Percentiles rank a stretch among this genome's conserved stretches.
phyloP scores from a whole-genome alignment of 2,888 invertebrate genomes.

The Xanthostigma xanthostigma region DNA sequence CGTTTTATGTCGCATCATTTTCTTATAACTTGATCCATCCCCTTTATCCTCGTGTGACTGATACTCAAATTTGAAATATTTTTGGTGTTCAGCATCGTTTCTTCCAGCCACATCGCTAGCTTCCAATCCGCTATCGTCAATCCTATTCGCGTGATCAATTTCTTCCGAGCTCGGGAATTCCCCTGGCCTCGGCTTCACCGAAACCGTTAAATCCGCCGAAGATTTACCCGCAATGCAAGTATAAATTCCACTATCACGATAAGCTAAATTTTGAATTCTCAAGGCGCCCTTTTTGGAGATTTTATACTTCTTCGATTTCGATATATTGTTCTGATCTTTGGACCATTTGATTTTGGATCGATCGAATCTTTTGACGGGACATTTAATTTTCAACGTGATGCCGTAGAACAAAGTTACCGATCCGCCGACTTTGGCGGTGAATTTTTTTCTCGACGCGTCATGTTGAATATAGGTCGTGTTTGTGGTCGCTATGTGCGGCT shows the following conservation, averaged over 20 bases:
- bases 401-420: constrained; percentile 82
- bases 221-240: constrained; percentile 75
- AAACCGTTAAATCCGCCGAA: constrained; percentile 62
- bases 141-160: constrained; percentile 35
- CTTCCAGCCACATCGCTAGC: constrained; percentile 22
- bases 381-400: constrained; percentile 84
- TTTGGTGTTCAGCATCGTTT: constrained; percentile 33
- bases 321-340: constrained; percentile 65
- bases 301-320: constrained; percentile 68
- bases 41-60: constrained; percentile 47
- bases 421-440: constrained; percentile 79
- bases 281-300: constrained; percentile 85
- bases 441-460: constrained; percentile 64
- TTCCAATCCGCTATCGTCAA: constrained; percentile 20
- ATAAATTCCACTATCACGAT: constrained; percentile 72
- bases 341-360: constrained; percentile 78
- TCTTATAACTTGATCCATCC: constrained; percentile 23
- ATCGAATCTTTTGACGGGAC: constrained; percentile 75
- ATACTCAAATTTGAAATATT: constrained; percentile 34
- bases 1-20: constrained; percentile 12
- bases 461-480: constrained; percentile 74
- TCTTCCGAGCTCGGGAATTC: constrained; percentile 71
- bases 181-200: constrained; percentile 65
- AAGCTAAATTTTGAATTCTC: constrained; percentile 65
- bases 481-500: constrained; percentile 61